phyloP scores from a whole-genome alignment of 2,888 invertebrate genomes.

The Anarsia innoxiella region DNA sequence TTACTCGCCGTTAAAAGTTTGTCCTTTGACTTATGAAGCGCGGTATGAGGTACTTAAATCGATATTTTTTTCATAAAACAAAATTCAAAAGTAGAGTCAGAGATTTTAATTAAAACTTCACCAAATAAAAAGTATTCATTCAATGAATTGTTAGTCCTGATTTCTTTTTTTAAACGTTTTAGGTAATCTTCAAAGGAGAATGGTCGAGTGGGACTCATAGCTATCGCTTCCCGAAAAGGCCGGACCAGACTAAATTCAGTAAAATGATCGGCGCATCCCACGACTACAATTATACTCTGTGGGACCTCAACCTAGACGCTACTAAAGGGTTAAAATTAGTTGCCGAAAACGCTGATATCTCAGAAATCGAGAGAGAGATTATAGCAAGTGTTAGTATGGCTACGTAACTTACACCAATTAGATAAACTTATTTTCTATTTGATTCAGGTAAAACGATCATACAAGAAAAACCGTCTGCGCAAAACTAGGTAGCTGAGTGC shows the following conservation, averaged over 20 bases:
- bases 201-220: conserved; percentile 63
- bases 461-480: too few relatives aligned
- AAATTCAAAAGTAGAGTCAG: too few relatives aligned
- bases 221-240: conserved; percentile 51
- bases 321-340: conserved; percentile 37
- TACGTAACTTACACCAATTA: too few relatives aligned
- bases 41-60: conserved; percentile 49
- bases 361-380: conserved; percentile 44
- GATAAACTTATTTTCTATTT: too few relatives aligned
- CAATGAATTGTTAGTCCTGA: too few relatives aligned
- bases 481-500: too few relatives aligned
- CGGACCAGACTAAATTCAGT: conserved; percentile 57
- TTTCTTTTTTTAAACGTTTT: too few relatives aligned
- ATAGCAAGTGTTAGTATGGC: conserved; percentile 38
- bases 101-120: too few relatives aligned
- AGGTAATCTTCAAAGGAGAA: conserved; percentile 56
- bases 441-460: too few relatives aligned
- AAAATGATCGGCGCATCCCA: conserved; percentile 64
- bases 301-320: conserved; percentile 45
- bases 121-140: too few relatives aligned
- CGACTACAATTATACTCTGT: conserved; percentile 37
- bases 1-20: conserved; percentile 24
- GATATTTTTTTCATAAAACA: not conserved
- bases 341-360: conserved; percentile 40
- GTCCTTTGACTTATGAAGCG: conserved; percentile 58